A percentile compares a stretch with the other conserved stretches of the same genome.
Conservation (phyloP, 2,797 vertebrate genomes). For the Coilia nasus region DNA sequence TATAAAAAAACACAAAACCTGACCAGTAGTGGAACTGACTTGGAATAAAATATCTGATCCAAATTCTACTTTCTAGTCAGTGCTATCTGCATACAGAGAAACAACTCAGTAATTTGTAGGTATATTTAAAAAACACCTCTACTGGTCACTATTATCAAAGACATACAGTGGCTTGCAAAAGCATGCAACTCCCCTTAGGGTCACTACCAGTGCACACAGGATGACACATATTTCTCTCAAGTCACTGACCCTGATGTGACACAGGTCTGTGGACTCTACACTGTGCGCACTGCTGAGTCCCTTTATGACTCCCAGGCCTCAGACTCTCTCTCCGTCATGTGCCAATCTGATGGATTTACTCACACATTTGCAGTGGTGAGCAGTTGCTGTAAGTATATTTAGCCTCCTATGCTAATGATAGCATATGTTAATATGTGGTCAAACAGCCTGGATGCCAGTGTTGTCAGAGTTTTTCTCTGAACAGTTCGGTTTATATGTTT, state of each 20-base stretch:
- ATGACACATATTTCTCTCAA: no score
- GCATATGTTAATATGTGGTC: background rate
- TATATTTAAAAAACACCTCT: no score
- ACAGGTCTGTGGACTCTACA: background rate
- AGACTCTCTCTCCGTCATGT: background rate
- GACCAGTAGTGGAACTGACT: background rate
- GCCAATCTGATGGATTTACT: background rate
- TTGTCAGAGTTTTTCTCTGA: background rate
- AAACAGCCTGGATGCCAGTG: background rate
- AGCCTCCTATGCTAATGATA: background rate
- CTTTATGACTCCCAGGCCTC: background rate
- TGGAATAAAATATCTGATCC: background rate
- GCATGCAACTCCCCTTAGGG: background rate
- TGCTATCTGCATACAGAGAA: background rate
- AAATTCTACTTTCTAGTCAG: background rate
- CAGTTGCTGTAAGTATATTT: background rate
- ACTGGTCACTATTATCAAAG: background rate
- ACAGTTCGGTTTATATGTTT: background rate
- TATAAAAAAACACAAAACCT: background rate
- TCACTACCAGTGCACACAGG: background rate
- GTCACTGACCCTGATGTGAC: background rate
- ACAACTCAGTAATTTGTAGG: no score
- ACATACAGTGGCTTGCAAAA: background rate
- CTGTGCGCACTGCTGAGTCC: background rate
- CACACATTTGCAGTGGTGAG: background rate